Evolutionary conservation across 2,888 invertebrate genomes (phyloP), one percentile per base, ranked within the genome.

Genomic region (Epinotia nisella): DNA sequence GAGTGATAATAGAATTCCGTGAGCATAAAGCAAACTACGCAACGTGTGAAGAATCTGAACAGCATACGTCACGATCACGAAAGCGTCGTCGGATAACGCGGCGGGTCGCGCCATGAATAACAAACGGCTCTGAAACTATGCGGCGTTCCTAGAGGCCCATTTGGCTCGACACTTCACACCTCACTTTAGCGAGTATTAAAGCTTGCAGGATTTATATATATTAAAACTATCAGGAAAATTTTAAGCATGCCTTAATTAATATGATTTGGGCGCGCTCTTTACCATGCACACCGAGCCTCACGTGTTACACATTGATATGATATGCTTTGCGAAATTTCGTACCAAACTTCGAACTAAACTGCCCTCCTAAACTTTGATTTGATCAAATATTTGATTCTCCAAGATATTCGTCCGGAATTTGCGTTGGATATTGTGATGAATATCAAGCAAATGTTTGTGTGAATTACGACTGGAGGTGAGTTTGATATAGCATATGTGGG

Each of bases 311-410:
- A 5, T 49, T n/a, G 7, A 15, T n/a, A 3, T n/a, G 15, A 49
- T 41, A 49, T 7, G 1, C 13, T 4, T 49, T n/a, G 49, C 49
- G 7, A 49, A n/a, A 49, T 49, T 15, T n/a, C 49, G 5, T n/a
- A 49, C 49, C 15, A 13, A n/a, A 45, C 15, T 3, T 45, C 45
- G 4, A 45, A 45, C 45, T 2, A 15, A 49, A 49, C n/a, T 49
- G n/a, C 15, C 49, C 49, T n/a, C 49, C 1, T n/a, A 49, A 55
- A 67, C 60, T 66, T 45, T 67, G 66, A 71, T 67, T 66, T 67
- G 55, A 71, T 71, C 71, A 71, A 71, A 71, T 71, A 71, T 71
- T 71, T 71, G 71, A 66, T 71, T 55, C 60, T 45, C 11, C 15
- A 41, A 60, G 66, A 60, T 60, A 66, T 60, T 66, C 66, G 3